Conservation (phyloP, 1,140 invertebrate genomes). For the Heliothis virescens region DNA sequence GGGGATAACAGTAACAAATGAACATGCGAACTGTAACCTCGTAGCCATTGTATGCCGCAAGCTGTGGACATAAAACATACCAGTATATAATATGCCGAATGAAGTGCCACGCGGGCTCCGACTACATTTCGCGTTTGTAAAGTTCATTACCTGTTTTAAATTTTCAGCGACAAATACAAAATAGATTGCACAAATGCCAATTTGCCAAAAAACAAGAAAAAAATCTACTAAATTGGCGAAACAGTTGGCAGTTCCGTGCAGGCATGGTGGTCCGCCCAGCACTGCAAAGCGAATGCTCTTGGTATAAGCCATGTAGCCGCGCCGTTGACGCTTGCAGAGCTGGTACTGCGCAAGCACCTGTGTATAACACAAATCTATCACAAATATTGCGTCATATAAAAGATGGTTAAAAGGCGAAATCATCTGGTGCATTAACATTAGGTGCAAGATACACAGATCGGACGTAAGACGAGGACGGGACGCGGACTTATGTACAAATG, state of each 20-base stretch:
- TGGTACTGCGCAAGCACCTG: slow-evolving; percentile 89
- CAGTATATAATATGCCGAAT: not conserved
- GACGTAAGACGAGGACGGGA: too few relatives aligned
- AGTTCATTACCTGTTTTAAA: slow-evolving; percentile 88
- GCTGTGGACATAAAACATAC: slow-evolving; percentile 54
- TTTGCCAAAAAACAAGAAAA: slow-evolving; percentile 92
- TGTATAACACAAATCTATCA: not conserved
- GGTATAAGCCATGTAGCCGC: slow-evolving; percentile 88
- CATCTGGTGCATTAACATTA: too few relatives aligned
- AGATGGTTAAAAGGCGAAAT: not conserved
- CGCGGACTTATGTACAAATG: too few relatives aligned
- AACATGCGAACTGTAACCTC: slow-evolving; percentile 84
- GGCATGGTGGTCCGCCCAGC: slow-evolving; percentile 85
- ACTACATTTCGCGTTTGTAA: not conserved
- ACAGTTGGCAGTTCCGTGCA: slow-evolving; percentile 78
- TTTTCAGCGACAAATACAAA: slow-evolving; percentile 93
- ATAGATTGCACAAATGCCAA: slow-evolving; percentile 96
- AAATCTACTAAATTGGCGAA: slow-evolving; percentile 87
- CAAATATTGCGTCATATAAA: not conserved
- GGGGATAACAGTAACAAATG: slow-evolving; percentile 89
- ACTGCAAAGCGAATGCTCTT: slow-evolving; percentile 88
- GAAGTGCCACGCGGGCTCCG: not conserved
- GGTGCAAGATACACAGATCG: too few relatives aligned
- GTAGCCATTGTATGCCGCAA: slow-evolving; percentile 66
- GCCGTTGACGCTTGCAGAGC: slow-evolving; percentile 89